Conservation (phyloP, 1,140 invertebrate genomes). For the Drosophila bifasciata region DNA sequence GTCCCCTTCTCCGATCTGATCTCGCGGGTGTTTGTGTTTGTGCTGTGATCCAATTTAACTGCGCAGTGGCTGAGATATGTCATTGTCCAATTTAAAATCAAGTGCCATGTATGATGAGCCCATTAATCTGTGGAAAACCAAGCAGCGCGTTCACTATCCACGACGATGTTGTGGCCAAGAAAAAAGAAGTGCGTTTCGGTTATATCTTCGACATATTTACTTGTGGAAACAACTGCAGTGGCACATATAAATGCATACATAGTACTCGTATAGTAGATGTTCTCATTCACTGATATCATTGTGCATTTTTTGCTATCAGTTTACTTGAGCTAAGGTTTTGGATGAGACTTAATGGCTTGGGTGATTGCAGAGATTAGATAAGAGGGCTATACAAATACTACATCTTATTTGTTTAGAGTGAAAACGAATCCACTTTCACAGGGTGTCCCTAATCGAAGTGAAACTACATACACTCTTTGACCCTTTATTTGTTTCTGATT, state of each 20-base stretch:
- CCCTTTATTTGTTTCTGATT: too few relatives aligned
- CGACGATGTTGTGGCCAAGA: constrained; percentile 56
- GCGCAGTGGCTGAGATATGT: constrained; percentile 46
- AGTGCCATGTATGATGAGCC: constrained; percentile 60
- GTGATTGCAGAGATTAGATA: not conserved
- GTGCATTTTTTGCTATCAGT: not conserved
- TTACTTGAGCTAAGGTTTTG: not conserved
- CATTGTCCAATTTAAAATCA: constrained; percentile 64
- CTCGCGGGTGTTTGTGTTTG: not conserved
- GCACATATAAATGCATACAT: constrained; percentile 10
- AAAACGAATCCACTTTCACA: not conserved
- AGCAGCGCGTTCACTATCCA: constrained; percentile 76
- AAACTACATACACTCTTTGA: not conserved
- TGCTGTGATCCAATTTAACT: not conserved
- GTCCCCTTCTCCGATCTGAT: not conserved
- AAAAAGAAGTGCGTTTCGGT: constrained; percentile 61
- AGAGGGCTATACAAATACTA: too few relatives aligned
- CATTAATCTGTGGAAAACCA: constrained; percentile 70
- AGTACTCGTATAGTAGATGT: not conserved
- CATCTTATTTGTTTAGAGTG: too few relatives aligned
- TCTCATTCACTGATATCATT: not conserved
- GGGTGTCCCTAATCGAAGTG: not conserved
- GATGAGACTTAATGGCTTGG: not conserved
- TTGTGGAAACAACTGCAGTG: constrained; percentile 13
- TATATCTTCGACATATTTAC: not conserved